Evolutionary conservation across 2,888 invertebrate genomes (phyloP), one percentile per base, ranked within the genome.

Genomic region (Phrixothrix hirtus): DNA sequence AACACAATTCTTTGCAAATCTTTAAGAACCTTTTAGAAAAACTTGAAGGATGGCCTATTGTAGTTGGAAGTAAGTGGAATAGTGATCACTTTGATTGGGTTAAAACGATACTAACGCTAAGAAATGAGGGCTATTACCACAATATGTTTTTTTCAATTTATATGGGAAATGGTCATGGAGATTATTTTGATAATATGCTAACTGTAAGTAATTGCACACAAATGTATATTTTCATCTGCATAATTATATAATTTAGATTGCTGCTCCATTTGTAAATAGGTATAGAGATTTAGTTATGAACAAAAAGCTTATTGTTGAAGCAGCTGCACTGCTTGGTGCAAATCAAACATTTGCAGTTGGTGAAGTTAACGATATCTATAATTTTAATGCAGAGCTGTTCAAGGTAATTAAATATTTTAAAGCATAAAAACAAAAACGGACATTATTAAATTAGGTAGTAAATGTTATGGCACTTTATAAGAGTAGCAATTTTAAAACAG

Each of bases 11-110:
- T 4, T 34, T 57, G 30, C 35, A 36, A 4, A 41, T 35, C n/a
- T 55, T 70, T 9, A 48, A 65, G 27, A 50, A 63, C 1, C 21
- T 59, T 9, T 27, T 71, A 2, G 58, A 63, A 15, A 57, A 65
- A 16, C 45, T 67, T 3, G 65, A 66, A 2, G 71, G 70, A 17
- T 71, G 71, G 72, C 72, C 72, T 0, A 45, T 69, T 1, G 38
- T 67, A 2, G 64, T 65, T 17, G 58, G 55, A 12, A 36, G 58
- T 2, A 43, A 42, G 30, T 70, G 69, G 64, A 43, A 59, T 17
- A 63, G 59, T 29, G 42, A 42, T 2, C 44, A 60, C 12, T 70
- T 68, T 42, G 43, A 65, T 32, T 72, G 71, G 71, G 46, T 51
- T 1, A 55, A 62, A 13, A 53, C 61, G 6, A 66, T 66, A 58